Base-by-base conservation (phyloP, 1,140 invertebrate genomes). In the Conopomorpha cramerella region DNA sequence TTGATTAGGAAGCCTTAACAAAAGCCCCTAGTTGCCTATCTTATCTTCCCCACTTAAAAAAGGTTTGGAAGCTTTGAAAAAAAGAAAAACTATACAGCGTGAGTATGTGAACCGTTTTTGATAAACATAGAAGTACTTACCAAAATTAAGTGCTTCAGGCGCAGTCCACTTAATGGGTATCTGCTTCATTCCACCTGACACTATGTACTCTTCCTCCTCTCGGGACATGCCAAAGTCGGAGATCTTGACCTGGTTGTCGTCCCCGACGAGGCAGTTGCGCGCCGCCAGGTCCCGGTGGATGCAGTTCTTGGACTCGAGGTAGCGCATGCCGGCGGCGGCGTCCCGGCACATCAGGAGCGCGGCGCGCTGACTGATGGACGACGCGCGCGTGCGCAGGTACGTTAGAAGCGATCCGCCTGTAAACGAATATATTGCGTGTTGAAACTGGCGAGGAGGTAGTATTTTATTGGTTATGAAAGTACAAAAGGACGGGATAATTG, bases 81-180 rank as follows among this genome's bases (percentile, higher is more conserved):
- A n/a, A n/a, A n/a, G n/a, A n/a, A n/a, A n/a, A n/a, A n/a, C n/a
- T n/a, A n/a, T n/a, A n/a, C n/a, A n/a, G n/a, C n/a, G n/a, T n/a
- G n/a, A n/a, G n/a, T n/a, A n/a, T n/a, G n/a, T n/a, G n/a, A n/a
- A n/a, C n/a, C n/a, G n/a, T n/a, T n/a, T n/a, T n/a, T n/a, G n/a
- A n/a, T n/a, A n/a, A 30, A 30, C 36, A 40, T 41, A 38, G 38
- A 32, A 38, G 27, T 27, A 53, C 57, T 80, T 81, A 91, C 93
- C 95, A 78, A 94, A 97, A 79, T 97, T 96, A 10, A 98, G 78
- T 14, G 95, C 95, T 79, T 98, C 95, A 2, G 95, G 95, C 2
- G 95, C 94, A 1, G 95, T 97, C 95, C 95, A 98, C 71, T 98
- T 98, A 30, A 98, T 96, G 0, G 95, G 95, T 60, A 98, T 98